Base-by-base conservation (phyloP, 2,797 vertebrate genomes). In the Rhodeus uyekii region DNA sequence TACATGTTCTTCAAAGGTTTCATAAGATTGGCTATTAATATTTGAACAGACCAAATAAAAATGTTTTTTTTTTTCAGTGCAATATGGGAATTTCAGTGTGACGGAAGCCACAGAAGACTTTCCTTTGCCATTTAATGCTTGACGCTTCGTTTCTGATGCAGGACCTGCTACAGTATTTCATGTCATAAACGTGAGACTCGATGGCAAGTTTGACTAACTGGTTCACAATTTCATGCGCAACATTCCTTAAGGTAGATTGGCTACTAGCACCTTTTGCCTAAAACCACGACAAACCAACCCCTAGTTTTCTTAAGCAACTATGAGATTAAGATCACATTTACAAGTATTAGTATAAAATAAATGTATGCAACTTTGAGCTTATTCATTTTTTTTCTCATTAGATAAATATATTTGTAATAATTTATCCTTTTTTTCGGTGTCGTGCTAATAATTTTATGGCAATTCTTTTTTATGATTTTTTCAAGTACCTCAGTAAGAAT, bases 401-500 rank as follows among this genome's bases (percentile, higher is more conserved):
- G 88, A 91, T 89, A 93, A 91, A 92, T 91, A 93, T 90, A 92
- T 88, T 89, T 89, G 83, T 89, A 88, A 90, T 88, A 92, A 89
- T 83, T 91, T 86, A 86, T 85, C 89, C 86, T 84, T 82, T 90
- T 91, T 91, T 53, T 84, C 36, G 48, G 72, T 73, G 80, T 83
- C 89, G 83, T 88, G 92, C 88, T 89, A 88, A 86, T 90, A 75
- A 87, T 89, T 80, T 87, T 90, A 90, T 85, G 81, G 78, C 78
- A 91, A 90, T 88, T 91, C 14, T 65, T 77, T 50, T 88, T 90
- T 88, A 88, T 84, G 76, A 86, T 90, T 93, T 94, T 90, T 93
- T 94, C 92, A 94, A 93, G 92, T 93, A 92, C 91, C 87, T 92
- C 91, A 88, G 91, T 92, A 87, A 90, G 90, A 90, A 76, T 80